A percentile compares a stretch with the other conserved stretches of the same genome.
phyloP scores from a whole-genome alignment of 2,888 invertebrate genomes.

The Ypsolopha sequella region DNA sequence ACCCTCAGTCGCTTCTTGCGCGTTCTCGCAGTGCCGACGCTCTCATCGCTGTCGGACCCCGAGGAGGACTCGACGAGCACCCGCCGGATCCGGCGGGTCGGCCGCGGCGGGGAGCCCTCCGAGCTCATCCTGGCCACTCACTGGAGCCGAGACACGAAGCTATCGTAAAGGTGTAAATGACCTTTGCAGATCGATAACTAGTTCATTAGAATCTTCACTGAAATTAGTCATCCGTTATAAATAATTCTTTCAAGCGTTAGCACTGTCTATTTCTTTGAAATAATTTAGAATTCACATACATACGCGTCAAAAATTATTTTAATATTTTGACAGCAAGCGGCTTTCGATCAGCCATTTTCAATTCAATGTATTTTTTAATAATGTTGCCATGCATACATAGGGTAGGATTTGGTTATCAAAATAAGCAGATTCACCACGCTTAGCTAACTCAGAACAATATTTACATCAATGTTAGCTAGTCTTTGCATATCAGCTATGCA shows the following conservation, averaged over 20 bases:
- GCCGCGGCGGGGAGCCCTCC: slow-evolving; percentile 41
- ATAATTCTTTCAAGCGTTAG: slow-evolving; percentile 11
- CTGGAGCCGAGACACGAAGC: slow-evolving; percentile 54
- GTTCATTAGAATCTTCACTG: slow-evolving; percentile 25
- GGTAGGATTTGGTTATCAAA: no score
- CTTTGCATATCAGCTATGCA: no score
- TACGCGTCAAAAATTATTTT: slow-evolving; percentile 40
- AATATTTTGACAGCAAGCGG: slow-evolving; percentile 70
- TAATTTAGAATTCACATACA: slow-evolving; percentile 25
- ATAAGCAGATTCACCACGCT: no score
- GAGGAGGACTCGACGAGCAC: slow-evolving; percentile 44
- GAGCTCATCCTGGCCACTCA: slow-evolving; percentile 44
- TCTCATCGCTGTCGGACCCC: slow-evolving; percentile 58
- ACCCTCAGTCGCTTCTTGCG: slow-evolving; percentile 62
- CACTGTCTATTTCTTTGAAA: slow-evolving; percentile 18
- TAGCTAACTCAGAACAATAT: no score
- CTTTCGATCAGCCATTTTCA: slow-evolving; percentile 63
- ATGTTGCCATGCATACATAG: no score
- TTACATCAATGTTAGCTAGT: no score
- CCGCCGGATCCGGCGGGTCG: slow-evolving; percentile 43
- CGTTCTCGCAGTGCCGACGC: slow-evolving; percentile 40
- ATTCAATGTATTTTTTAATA: slow-evolving; percentile 13
- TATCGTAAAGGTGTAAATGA: slow-evolving; percentile 56
- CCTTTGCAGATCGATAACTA: slow-evolving; percentile 34
- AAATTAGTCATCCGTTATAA: slow-evolving; percentile 35